Conservation (phyloP, 2,113 vertebrate genomes). For the Lontra canadensis region DNA sequence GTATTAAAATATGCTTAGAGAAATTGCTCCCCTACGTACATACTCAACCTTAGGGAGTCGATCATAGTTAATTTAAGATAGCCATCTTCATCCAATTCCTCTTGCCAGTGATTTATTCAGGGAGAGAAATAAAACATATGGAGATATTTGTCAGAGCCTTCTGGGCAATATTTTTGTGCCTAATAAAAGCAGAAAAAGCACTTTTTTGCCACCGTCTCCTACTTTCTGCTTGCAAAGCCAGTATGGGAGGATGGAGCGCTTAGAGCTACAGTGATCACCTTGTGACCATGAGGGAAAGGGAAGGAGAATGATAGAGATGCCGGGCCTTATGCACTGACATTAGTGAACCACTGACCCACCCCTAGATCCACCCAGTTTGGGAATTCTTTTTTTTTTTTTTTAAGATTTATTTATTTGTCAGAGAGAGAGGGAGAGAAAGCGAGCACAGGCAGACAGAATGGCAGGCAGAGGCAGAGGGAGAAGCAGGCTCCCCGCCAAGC, state of each 20-base stretch:
- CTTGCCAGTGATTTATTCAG: background rate
- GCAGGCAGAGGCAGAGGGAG: too few relatives aligned
- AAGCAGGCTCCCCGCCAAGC: too few relatives aligned
- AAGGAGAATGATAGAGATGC: background rate
- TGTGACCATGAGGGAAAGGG: background rate
- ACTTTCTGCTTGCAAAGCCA: background rate
- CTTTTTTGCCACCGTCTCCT: background rate
- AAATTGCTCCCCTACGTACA: background rate
- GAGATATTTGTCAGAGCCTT: background rate
- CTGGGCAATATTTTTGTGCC: background rate
- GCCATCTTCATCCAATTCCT: background rate
- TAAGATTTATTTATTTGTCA: too few relatives aligned
- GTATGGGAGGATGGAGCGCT: background rate
- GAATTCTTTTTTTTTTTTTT: too few relatives aligned
- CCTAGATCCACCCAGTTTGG: background rate
- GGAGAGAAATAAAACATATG: background rate
- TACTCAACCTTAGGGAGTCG: background rate
- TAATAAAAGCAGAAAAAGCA: background rate
- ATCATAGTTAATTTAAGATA: background rate
- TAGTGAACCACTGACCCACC: background rate
- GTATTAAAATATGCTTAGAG: background rate
- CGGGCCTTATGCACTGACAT: background rate
- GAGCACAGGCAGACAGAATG: too few relatives aligned
- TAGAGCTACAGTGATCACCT: background rate
- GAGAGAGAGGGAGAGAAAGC: too few relatives aligned